These are phyloP conservation scores for Cydia fagiglandana DNA, from an alignment of 1,140 invertebrate species.

Conservation along the genomic window DNA sequence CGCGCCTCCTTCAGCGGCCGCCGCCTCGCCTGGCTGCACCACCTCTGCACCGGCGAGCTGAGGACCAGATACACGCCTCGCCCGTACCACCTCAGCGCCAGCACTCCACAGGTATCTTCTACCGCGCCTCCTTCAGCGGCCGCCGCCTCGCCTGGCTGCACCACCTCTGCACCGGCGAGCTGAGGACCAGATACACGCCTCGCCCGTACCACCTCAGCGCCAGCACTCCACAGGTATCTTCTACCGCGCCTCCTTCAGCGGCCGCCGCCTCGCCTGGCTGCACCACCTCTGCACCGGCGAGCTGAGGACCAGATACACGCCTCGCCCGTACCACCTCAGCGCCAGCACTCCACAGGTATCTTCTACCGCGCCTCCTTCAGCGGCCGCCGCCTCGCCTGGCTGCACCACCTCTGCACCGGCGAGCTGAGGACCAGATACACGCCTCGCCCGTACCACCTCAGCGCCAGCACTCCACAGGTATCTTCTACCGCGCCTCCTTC, in stretches of 20 bases:
- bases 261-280: conserved; percentile 98
- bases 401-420: conserved; percentile 95
- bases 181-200: conserved; percentile 70
- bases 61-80: too few species aligned
- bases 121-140: conserved; percentile 93
- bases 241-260: conserved; percentile 94
- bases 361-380: conserved; percentile 95
- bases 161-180: conserved; percentile 91
- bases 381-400: conserved; percentile 98
- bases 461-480: conserved; percentile 97
- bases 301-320: conserved; percentile 70
- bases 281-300: conserved; percentile 94
- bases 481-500: conserved; percentile 93
- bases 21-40: too few species aligned
- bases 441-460: conserved; percentile 89
- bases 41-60: too few species aligned
- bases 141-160: conserved; percentile 99
- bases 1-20: too few species aligned
- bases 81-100: too few species aligned
- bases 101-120: conserved; percentile 77
- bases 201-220: conserved; percentile 93
- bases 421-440: conserved; percentile 76
- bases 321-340: conserved; percentile 90
- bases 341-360: conserved; percentile 97
- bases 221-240: conserved; percentile 97